phyloP scores from a whole-genome alignment of 2,888 invertebrate genomes.

The Alloplasta piceator region DNA sequence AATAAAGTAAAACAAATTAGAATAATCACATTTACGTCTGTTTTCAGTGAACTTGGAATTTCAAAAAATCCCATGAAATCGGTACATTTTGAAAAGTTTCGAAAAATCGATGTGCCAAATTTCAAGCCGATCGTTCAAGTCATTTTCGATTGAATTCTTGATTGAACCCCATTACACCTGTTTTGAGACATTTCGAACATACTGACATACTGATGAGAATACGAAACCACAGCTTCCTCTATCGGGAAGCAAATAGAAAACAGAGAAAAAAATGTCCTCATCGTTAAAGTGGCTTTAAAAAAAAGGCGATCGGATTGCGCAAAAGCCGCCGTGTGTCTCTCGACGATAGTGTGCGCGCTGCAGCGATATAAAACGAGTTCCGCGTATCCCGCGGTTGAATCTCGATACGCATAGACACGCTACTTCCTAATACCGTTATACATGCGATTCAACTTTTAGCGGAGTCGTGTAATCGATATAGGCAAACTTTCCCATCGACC shows the following conservation, averaged over 20 bases:
- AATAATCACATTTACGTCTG: too few species aligned
- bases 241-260: neutral
- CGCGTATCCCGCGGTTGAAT: slow-evolving; percentile 62
- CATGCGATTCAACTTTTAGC: slow-evolving; percentile 28
- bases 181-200: too few species aligned
- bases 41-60: too few species aligned
- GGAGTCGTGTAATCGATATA: slow-evolving; percentile 41
- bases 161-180: too few species aligned
- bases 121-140: too few species aligned
- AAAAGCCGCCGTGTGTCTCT: slow-evolving; percentile 34
- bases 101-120: too few species aligned
- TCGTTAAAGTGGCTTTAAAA: slow-evolving; percentile 24
- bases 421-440: slow-evolving; percentile 58
- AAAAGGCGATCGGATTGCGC: slow-evolving; percentile 44
- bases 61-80: too few species aligned
- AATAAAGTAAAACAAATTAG: too few species aligned
- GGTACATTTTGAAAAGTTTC: too few species aligned
- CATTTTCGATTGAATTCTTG: too few species aligned
- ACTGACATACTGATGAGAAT: neutral
- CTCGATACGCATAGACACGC: slow-evolving; percentile 52
- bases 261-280: neutral
- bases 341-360: slow-evolving; percentile 28
- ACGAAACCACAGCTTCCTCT: neutral
- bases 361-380: slow-evolving; percentile 59
- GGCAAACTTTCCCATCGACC: slow-evolving; percentile 25